Conservation (phyloP, 2,113 vertebrate genomes). For the Clarias magur region DNA sequence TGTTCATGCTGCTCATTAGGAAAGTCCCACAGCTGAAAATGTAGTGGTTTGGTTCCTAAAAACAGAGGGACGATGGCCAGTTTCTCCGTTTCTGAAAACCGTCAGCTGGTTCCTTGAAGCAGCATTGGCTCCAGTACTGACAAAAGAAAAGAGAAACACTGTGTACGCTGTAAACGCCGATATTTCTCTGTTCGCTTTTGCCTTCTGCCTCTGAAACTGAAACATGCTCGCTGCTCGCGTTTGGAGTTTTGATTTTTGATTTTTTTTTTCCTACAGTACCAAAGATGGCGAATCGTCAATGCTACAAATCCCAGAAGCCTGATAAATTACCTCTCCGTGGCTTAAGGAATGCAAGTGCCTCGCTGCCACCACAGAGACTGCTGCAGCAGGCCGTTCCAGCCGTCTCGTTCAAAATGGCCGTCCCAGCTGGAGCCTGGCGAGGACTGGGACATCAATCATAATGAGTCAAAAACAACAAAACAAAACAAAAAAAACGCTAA, state of each 20-base stretch:
- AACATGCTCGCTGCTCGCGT: background rate
- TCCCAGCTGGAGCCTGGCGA: slow-evolving; percentile 30
- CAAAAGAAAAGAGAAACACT: background rate
- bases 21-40: slow-evolving; percentile 3
- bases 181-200: background rate
- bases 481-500: background rate
- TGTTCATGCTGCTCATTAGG: slow-evolving; percentile 1
- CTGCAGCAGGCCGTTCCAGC: slow-evolving; percentile 18
- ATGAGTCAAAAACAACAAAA: background rate
- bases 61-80: too few relatives aligned
- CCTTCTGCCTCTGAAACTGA: background rate
- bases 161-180: background rate
- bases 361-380: slow-evolving; percentile 33
- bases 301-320: slow-evolving; percentile 41
- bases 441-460: slow-evolving; percentile 43
- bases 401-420: slow-evolving; percentile 30
- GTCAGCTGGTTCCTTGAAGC: background rate
- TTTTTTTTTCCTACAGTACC: slow-evolving; percentile 15
- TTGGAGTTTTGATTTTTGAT: background rate
- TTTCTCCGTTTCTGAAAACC: background rate
- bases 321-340: slow-evolving; percentile 43
- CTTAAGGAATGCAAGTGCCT: slow-evolving; percentile 38
- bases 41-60: background rate
- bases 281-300: slow-evolving; percentile 34
- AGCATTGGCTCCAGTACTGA: background rate